Base-by-base conservation (phyloP, 2,113 vertebrate species). In the Dissostichus mawsoni region DNA sequence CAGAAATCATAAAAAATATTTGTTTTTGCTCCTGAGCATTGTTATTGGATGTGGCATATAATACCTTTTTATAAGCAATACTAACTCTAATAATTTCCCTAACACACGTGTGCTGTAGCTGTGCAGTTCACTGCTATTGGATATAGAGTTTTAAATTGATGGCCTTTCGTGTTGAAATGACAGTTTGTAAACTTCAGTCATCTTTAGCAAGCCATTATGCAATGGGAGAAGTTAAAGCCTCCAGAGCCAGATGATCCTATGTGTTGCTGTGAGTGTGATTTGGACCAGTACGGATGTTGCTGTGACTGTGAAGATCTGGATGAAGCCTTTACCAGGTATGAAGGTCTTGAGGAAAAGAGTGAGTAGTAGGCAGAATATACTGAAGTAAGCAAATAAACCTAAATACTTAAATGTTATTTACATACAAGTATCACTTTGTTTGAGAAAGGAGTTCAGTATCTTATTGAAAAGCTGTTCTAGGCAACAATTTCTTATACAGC, bases 201-300 rank as follows among this genome's bases (percentile, higher is more conserved):
- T 67, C 59, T 50, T 74, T 62, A 82, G 61, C 56, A 25, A 80
- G 78, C 61, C 89, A 87, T 14, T 3, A 94, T 94, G 94, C 90
- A 93, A 85, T 92, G 90, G 90, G 91, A 94, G 68, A 93, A 92
- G 87, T 80, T 94, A 53, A 94, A 94, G 58, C 92, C 94, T 47
- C 94, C 94, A 0, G 89, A 94, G 56, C 93, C 92, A 6, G 94
- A 93, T 20, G 94, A 94, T 12, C 90, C 90, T 2, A 88, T 94
- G 80, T 94, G 94, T 77, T 94, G 94, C 87, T 94, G 94, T 80
- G 92, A 94, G 79, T 94, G 93, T 71, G 89, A 94, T 50, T 8
- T 80, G 51, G 76, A 71, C 81, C 90, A 81, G 77, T 74, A 44
- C 51, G 85, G 87, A 63, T 91, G 91, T 59, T 92, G 90, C 85